Evolutionary conservation across 2,797 vertebrate species (phyloP).

Genomic region (Thalassophryne amazonica): DNA sequence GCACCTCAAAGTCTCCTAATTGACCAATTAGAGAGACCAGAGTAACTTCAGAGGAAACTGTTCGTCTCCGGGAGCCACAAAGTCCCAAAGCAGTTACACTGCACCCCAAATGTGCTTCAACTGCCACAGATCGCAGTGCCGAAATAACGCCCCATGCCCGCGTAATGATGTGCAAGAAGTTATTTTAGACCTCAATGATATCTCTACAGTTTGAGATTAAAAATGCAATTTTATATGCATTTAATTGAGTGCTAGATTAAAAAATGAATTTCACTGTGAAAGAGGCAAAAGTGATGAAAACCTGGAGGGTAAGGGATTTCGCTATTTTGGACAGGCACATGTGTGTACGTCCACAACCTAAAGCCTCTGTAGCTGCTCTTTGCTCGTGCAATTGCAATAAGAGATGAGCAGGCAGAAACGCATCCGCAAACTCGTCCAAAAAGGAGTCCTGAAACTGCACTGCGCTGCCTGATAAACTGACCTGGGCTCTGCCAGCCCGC

Average conservation of each 20-base stretch:
- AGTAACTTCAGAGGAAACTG: not conserved
- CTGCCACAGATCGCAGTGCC: not conserved
- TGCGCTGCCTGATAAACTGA: not conserved
- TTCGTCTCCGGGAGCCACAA: not conserved
- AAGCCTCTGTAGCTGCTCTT: not conserved
- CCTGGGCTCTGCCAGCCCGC: not conserved
- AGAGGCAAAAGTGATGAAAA: no score
- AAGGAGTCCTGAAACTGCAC: not conserved
- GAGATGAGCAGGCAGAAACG: no score
- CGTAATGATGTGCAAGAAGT: no score
- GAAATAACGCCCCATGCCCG: no score
- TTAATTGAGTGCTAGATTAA: not conserved
- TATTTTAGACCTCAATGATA: no score
- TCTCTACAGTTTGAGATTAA: no score
- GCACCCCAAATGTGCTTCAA: not conserved
- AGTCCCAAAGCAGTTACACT: not conserved
- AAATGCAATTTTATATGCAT: no score
- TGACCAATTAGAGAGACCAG: not conserved
- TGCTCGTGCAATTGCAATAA: no score
- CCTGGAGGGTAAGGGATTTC: no score
- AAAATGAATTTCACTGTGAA: not conserved
- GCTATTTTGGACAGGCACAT: not conserved
- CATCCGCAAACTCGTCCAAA: no score
- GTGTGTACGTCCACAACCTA: not conserved
- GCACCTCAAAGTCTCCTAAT: slow-evolving; percentile 6